Percentiles rank a stretch among this genome's conserved stretches.
phyloP scores from a whole-genome alignment of 2,797 vertebrate species.

The Lophotriccus pileatus region DNA sequence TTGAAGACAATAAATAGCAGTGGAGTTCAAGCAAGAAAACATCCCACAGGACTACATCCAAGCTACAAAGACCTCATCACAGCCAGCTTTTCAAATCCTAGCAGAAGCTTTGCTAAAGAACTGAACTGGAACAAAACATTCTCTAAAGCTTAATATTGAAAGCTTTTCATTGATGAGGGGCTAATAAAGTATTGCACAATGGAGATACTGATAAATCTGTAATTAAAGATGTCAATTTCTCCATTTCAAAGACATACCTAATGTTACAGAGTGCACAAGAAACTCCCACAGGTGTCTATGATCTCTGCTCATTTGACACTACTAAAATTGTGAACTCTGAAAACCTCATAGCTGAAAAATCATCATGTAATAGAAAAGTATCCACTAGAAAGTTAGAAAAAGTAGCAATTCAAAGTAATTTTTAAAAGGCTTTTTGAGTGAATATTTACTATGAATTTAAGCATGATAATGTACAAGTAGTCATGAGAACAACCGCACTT shows the following conservation, averaged over 20 bases:
- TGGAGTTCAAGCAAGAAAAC: background rate
- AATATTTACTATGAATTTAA: background rate
- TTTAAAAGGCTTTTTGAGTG: background rate
- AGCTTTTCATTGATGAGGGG: background rate
- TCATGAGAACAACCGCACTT: background rate
- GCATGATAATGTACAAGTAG: background rate
- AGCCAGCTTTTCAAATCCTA: background rate
- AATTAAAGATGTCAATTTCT: background rate
- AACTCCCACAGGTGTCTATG: background rate
- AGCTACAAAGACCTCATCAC: background rate
- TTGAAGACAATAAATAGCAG: background rate
- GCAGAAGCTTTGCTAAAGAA: background rate
- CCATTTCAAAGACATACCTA: background rate
- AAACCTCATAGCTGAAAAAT: background rate
- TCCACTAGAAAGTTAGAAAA: background rate
- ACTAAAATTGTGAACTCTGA: background rate
- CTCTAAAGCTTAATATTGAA: background rate
- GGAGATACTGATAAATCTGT: background rate
- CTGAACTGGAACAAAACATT: background rate
- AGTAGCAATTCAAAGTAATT: background rate
- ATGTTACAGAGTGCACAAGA: background rate
- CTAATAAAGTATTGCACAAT: background rate
- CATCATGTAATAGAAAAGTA: background rate
- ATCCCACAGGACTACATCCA: background rate
- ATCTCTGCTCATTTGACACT: background rate